These are phyloP conservation scores for Morbakka virulenta DNA, from an alignment of 30 jellyfish, hydroid and myxozoan species.

Conservation along the genomic window DNA sequence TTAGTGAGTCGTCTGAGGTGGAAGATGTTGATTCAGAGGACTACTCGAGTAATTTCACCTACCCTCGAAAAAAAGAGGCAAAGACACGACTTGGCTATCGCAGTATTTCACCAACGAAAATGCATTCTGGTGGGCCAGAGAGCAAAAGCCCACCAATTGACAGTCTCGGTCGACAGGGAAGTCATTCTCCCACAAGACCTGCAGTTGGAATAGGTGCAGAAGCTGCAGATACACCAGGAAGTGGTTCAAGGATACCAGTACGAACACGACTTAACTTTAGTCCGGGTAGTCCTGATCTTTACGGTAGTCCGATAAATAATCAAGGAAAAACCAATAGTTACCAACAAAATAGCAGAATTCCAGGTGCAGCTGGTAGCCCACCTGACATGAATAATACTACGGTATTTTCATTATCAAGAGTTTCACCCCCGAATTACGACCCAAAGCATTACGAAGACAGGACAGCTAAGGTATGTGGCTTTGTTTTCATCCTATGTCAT, in stretches of 20 bases:
- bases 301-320: slow-evolving; percentile 19
- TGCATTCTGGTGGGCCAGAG: slow-evolving; percentile 8
- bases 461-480: background rate
- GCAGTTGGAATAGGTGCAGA: slow-evolving; percentile 65
- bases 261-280: slow-evolving; percentile 42
- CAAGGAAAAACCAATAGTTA: slow-evolving; percentile 11
- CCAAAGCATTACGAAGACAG: slow-evolving; percentile 84
- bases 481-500: background rate
- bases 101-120: slow-evolving; percentile 68
- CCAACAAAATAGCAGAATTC: slow-evolving; percentile 14
- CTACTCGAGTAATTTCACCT: slow-evolving; percentile 39
- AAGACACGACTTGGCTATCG: slow-evolving; percentile 68
- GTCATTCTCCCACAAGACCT: slow-evolving; percentile 43
- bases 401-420: background rate
- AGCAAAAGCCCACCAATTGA: slow-evolving; percentile 34
- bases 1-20: slow-evolving; percentile 40
- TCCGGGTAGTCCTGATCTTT: slow-evolving; percentile 11
- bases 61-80: slow-evolving; percentile 48
- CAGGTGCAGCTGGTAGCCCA: slow-evolving; percentile 15
- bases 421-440: slow-evolving; percentile 53
- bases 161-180: background rate
- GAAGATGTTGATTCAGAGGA: slow-evolving; percentile 55
- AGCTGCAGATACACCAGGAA: slow-evolving; percentile 28
- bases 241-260: background rate
- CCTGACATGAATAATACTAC: background rate